These are phyloP conservation scores for Norana najaformis DNA, from an alignment of 2,888 invertebrate species.

Conservation along the genomic window DNA sequence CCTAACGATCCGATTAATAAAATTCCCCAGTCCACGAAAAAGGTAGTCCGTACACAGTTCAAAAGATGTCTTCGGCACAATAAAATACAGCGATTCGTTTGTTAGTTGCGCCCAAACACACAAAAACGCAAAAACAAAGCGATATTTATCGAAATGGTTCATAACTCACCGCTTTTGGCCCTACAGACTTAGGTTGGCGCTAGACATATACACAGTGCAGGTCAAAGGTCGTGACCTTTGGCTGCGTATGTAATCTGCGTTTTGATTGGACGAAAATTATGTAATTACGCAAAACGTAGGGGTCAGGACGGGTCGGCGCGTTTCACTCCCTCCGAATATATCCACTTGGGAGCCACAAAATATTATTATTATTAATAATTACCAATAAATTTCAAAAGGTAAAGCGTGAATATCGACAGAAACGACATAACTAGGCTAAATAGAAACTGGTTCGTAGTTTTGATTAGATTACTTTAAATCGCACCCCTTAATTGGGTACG, in stretches of 20 bases:
- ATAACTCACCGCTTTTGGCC: not conserved
- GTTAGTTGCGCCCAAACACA: not conserved
- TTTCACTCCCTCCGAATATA: not conserved
- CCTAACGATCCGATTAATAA: not conserved
- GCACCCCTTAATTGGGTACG: not conserved
- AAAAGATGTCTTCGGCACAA: not conserved
- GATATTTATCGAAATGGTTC: not conserved
- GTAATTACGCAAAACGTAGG: not conserved
- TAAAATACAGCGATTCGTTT: not conserved
- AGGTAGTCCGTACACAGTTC: not conserved
- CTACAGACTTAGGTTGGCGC: constrained; percentile 18
- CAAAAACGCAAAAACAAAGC: not conserved
- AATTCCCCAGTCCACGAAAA: not conserved
- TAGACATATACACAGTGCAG: constrained; percentile 20
- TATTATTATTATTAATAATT: not conserved
- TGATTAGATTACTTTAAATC: not conserved
- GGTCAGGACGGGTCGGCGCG: constrained; percentile 21
- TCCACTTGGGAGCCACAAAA: not conserved
- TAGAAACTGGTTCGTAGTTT: not conserved
- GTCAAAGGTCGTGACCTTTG: constrained; percentile 23
- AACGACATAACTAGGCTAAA: not conserved
- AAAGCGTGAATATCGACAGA: not conserved
- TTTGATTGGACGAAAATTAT: constrained; percentile 19
- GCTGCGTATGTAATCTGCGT: constrained; percentile 17
- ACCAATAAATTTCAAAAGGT: not conserved